phyloP scores from a whole-genome alignment of 1,140 invertebrate species.

The Radopholus similis region DNA sequence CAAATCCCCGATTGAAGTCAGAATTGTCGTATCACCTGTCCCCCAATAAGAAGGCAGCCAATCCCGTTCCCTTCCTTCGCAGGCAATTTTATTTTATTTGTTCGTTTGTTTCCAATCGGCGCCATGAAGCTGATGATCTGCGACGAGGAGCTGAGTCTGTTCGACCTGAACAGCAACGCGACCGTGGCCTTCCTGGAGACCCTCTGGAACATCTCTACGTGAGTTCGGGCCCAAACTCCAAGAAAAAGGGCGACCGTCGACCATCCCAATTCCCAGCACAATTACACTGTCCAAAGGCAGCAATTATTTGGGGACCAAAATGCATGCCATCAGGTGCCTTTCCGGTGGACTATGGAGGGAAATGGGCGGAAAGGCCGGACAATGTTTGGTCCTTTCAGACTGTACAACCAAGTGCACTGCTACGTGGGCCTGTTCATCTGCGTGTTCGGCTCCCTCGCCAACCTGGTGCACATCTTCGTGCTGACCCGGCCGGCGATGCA shows the following conservation, averaged over 20 bases:
- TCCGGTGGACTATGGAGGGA: slow-evolving; percentile 3
- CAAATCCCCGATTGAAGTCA: too few relatives aligned
- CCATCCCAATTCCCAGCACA: background rate
- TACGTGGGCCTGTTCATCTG: slow-evolving; percentile 43
- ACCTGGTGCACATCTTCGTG: slow-evolving; percentile 43
- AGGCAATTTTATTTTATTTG: background rate
- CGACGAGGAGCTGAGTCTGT: slow-evolving; percentile 44
- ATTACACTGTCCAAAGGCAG: background rate
- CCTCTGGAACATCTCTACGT: slow-evolving; percentile 49
- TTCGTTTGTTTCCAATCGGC: background rate
- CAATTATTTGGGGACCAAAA: background rate
- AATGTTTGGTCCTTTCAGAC: slow-evolving; percentile 35
- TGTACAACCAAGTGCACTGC: slow-evolving; percentile 42
- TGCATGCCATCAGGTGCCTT: background rate
- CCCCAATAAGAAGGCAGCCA: too few relatives aligned
- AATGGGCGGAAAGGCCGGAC: background rate
- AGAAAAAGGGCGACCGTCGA: background rate
- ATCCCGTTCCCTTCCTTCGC: too few relatives aligned
- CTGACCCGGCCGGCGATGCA: slow-evolving; percentile 42
- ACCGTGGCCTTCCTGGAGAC: slow-evolving; percentile 46
- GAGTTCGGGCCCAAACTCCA: slow-evolving; percentile 11
- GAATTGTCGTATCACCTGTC: too few relatives aligned
- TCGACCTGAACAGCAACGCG: slow-evolving; percentile 37
- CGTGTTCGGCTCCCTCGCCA: slow-evolving; percentile 41
- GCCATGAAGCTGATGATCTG: slow-evolving; percentile 42